Evolutionary conservation across 2,113 vertebrate genomes (phyloP), one percentile per base, ranked within the genome.

Genomic region (Planiliza haematocheilus): DNA sequence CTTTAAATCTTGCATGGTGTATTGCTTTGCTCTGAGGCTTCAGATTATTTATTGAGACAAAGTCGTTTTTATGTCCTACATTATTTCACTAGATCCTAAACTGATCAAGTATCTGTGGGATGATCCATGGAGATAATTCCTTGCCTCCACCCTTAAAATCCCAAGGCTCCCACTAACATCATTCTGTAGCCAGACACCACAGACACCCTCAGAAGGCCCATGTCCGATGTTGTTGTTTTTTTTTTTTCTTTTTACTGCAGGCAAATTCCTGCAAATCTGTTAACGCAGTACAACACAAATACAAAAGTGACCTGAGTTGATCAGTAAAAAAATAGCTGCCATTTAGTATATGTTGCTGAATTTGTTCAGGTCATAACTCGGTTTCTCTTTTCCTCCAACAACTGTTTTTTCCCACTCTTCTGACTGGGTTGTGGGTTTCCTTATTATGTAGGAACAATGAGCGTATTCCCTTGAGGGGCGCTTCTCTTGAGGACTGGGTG

Each of bases 321-420:
- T 64, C 41, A 42, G 49, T 42, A 34, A 53, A 42, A 36, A 18
- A n/a, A 20, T 2, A 0, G 39, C 50, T 52, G 56, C 50, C 21
- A 16, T 71, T 69, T n/a, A 48, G 39, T 41, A 10, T 50, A 7
- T 11, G 57, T 70, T 67, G 80, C 73, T 10, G 51, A 75, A 86
- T 82, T 50, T 75, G 11, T 43, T 10, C 17, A 10, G 34, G 39
- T 61, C 76, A 46, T 76, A 81, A 60, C 18, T 70, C 64, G n/a
- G 60, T 74, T 68, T 74, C 16, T 41, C 5, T 46, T 36, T 52
- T 49, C 68, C 17, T 18, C 39, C 62, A 34, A 45, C 9, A 43
- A 4, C 51, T 70, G 74, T 79, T 77, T 2, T 17, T n/a, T n/a
- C n/a, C n/a, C n/a, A n/a, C n/a, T n/a, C 36, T 18, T 70, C 45